Percentiles rank a stretch among this genome's conserved stretches.
These are phyloP conservation scores for Ciona savignyi DNA, from an alignment of 23 tunicate genomes.

Conservation along the genomic window DNA sequence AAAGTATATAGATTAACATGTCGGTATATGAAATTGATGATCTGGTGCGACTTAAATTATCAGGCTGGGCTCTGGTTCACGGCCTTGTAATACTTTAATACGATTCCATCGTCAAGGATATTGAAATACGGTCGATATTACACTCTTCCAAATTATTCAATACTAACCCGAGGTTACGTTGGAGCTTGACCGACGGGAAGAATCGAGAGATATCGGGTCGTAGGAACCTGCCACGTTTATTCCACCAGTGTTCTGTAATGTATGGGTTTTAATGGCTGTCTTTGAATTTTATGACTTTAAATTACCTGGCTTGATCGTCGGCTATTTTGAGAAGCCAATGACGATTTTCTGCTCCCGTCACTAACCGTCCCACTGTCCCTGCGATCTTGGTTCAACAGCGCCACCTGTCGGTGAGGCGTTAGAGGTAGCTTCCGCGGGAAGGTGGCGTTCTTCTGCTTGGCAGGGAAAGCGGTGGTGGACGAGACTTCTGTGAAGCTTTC, in stretches of 20 bases:
- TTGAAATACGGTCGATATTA: too few relatives aligned
- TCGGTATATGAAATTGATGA: too few relatives aligned
- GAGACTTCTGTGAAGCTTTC: conserved; percentile 31
- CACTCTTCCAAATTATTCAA: background rate
- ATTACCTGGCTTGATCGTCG: conserved; percentile 74
- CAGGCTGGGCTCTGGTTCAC: too few relatives aligned
- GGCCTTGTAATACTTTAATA: too few relatives aligned
- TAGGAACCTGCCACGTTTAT: conserved; percentile 68
- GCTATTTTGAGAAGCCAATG: conserved; percentile 56
- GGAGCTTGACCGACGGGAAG: conserved; percentile 70
- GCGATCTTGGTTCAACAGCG: conserved; percentile 63
- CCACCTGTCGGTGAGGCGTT: conserved; percentile 37
- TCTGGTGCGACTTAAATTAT: too few relatives aligned
- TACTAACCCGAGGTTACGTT: conserved; percentile 21
- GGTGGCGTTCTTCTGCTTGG: conserved; percentile 27
- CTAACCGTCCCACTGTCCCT: conserved; percentile 91
- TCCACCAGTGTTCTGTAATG: conserved; percentile 18
- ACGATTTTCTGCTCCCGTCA: conserved; percentile 84
- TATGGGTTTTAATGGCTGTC: background rate
- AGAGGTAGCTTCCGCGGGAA: conserved; percentile 10
- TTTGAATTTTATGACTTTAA: background rate
- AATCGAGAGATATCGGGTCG: conserved; percentile 84
- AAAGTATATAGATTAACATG: too few relatives aligned
- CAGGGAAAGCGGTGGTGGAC: conserved; percentile 76
- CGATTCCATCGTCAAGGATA: too few relatives aligned